Conservation (phyloP, 1,140 invertebrate species). For the Lepidurus packardi region DNA sequence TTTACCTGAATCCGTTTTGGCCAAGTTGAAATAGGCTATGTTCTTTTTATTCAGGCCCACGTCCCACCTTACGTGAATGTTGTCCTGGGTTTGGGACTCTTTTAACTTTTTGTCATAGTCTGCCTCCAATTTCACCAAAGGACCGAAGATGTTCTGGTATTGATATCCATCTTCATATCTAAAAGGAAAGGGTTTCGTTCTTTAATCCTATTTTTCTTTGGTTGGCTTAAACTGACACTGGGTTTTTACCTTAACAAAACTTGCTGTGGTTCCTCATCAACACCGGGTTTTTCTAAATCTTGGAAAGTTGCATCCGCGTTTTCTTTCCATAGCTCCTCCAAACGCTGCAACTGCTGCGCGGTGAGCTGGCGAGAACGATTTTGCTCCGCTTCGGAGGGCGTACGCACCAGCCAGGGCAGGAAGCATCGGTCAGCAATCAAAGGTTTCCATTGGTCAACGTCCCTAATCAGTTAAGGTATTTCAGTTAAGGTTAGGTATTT, state of each 20-base stretch:
- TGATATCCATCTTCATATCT: conserved; percentile 98
- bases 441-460: conserved; percentile 98
- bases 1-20: conserved; percentile 83
- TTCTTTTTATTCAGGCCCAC: conserved; percentile 96
- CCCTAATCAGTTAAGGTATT: conserved; percentile 57
- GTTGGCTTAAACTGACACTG: too few species aligned
- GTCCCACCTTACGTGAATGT: conserved; percentile 97
- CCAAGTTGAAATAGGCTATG: conserved; percentile 95
- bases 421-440: conserved; percentile 93
- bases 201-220: too few species aligned
- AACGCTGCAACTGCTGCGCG: conserved; percentile 91
- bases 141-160: conserved; percentile 97
- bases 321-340: conserved; percentile 98
- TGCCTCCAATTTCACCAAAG: conserved; percentile 93
- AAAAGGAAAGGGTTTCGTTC: conserved; percentile 23
- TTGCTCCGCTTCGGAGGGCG: conserved; percentile 92
- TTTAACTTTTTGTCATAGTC: conserved; percentile 98
- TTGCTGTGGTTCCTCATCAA: conserved; percentile 95
- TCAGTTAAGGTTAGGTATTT: background rate
- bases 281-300: conserved; percentile 94
- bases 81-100: conserved; percentile 97
- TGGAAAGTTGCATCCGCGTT: conserved; percentile 96
- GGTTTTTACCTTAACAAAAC: conserved; percentile 65
- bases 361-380: conserved; percentile 89
- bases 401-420: conserved; percentile 93